phyloP scores from a whole-genome alignment of 64 coral and sea anemone genomes.

The Catalaphyllia jardinei region DNA sequence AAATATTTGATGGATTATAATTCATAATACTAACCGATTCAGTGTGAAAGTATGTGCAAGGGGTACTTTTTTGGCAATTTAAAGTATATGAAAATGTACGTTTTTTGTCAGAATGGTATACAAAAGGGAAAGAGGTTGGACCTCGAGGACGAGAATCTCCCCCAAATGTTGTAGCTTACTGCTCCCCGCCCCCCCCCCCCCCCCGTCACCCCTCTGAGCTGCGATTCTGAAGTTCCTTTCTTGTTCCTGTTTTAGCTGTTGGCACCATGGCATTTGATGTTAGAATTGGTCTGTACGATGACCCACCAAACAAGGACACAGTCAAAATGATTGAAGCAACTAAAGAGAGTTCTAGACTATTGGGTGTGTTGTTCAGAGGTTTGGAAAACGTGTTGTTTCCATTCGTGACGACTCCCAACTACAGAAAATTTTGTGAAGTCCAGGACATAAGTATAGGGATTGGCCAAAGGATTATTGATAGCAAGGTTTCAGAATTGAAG shows the following conservation, averaged over 20 bases:
- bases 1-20: no score
- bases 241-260: conserved; percentile 40
- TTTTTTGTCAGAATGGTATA: no score
- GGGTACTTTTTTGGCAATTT: no score
- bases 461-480: conserved; percentile 40
- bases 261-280: conserved; percentile 50
- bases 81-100: no score
- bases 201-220: no score
- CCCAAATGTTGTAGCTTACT: no score
- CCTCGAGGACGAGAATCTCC: no score
- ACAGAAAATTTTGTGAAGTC: conserved; percentile 29
- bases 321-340: conserved; percentile 25
- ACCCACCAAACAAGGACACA: conserved; percentile 53
- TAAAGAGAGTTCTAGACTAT: neutral
- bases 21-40: no score
- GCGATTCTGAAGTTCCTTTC: no score
- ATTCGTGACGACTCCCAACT: conserved; percentile 18
- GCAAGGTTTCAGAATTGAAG: conserved; percentile 32
- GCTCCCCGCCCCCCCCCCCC: no score
- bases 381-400: conserved; percentile 11
- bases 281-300: conserved; percentile 49
- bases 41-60: no score
- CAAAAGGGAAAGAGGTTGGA: no score
- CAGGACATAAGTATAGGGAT: conserved; percentile 4
- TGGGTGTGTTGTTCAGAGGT: conserved; percentile 4